Evolutionary conservation across 1,140 invertebrate genomes (phyloP).

Genomic region (Drosophila yakuba): DNA sequence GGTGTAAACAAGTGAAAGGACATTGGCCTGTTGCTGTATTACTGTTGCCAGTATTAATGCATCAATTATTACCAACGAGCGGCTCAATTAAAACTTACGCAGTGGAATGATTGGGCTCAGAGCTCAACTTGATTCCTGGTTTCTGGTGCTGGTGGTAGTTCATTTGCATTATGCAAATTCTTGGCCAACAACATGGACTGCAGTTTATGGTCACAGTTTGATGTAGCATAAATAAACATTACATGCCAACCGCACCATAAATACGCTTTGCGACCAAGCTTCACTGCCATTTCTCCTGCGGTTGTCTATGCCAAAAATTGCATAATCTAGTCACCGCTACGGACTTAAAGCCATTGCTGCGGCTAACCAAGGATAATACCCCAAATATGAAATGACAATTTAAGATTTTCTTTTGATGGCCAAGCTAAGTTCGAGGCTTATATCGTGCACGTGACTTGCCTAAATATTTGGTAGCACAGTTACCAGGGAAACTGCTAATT

Average conservation of each 20-base stretch:
- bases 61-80: slow-evolving; percentile 45
- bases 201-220: slow-evolving; percentile 48
- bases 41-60: slow-evolving; percentile 21
- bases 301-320: slow-evolving; percentile 55
- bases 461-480: neutral
- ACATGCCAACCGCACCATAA: slow-evolving; percentile 66
- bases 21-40: slow-evolving; percentile 41
- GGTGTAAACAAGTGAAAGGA: slow-evolving; percentile 40
- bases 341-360: slow-evolving; percentile 41
- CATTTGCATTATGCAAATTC: slow-evolving; percentile 76
- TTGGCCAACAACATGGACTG: slow-evolving; percentile 20
- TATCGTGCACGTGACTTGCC: slow-evolving; percentile 50
- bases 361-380: slow-evolving; percentile 43
- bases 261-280: slow-evolving; percentile 50
- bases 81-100: slow-evolving; percentile 58
- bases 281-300: slow-evolving; percentile 33
- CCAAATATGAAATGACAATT: slow-evolving; percentile 64
- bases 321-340: slow-evolving; percentile 64
- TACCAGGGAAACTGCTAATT: slow-evolving; percentile 4
- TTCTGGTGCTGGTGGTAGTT: slow-evolving; percentile 9
- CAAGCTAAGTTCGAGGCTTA: slow-evolving; percentile 27
- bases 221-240: slow-evolving; percentile 74
- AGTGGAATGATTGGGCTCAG: slow-evolving; percentile 24
- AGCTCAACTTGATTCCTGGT: slow-evolving; percentile 13
- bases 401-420: slow-evolving; percentile 53